Percentiles rank a stretch among this genome's conserved stretches.
These are phyloP conservation scores for Diglossa brunneiventris DNA, from an alignment of 2,113 vertebrate genomes.

Conservation along the genomic window DNA sequence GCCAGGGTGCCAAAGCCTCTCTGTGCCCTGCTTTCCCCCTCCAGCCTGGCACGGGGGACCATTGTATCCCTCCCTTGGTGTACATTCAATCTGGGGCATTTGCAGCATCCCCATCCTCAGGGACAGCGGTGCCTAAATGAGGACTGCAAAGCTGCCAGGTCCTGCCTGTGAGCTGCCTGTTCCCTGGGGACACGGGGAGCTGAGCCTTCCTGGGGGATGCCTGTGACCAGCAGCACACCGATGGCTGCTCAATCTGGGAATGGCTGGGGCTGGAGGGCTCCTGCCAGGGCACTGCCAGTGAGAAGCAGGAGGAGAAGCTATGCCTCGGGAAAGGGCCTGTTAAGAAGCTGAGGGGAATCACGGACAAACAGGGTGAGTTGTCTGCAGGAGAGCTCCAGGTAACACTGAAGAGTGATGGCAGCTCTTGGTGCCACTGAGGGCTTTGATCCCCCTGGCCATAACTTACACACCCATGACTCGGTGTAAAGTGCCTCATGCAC, in stretches of 20 bases:
- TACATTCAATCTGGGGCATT: not conserved
- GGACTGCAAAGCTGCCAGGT: not conserved
- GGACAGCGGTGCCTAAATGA: accelerated
- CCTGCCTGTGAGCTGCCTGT: not conserved
- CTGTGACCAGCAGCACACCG: accelerated
- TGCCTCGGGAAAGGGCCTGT: not conserved
- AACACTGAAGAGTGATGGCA: not conserved
- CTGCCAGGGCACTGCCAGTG: not conserved
- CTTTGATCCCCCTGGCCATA: not conserved
- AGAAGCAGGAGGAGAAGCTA: not conserved
- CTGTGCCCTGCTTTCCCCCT: not conserved
- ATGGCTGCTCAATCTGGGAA: not conserved
- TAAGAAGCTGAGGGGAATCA: not conserved
- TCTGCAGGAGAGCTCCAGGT: not conserved
- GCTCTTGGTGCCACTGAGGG: not conserved
- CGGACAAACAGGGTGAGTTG: accelerated
- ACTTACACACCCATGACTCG: not conserved
- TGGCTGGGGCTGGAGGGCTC: not conserved
- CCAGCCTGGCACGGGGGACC: not conserved
- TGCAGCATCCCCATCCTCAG: not conserved
- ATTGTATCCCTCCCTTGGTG: accelerated
- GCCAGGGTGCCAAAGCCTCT: not conserved
- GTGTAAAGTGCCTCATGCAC: not conserved
- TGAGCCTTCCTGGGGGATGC: not conserved
- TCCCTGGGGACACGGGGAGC: not conserved